Base-by-base conservation (phyloP, 92 coral and sea anemone genomes). In the Heteractis magnifica region DNA sequence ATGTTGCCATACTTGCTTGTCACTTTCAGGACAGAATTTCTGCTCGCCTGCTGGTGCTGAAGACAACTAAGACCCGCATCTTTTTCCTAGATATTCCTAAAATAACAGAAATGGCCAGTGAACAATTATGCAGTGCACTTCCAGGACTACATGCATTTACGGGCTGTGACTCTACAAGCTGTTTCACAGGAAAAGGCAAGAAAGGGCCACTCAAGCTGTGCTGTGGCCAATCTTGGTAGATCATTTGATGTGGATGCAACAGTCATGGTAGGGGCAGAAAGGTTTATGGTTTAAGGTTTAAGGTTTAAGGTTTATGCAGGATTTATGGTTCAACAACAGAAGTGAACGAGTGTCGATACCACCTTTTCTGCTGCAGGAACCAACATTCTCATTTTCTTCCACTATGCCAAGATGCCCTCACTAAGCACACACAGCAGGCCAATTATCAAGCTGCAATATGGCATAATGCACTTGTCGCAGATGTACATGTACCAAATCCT, bases 381-480 rank as follows among this genome's bases (percentile, higher is more conserved):
- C 82, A 80, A 7, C 8, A 53, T 18, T 74, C 76, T 65, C n/a
- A n/a, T n/a, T n/a, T n/a, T n/a, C 86, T 86, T 80, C 89, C 89
- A 58, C 90, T 84, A 77, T 87, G 84, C 50, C 90, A 87, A 52
- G 90, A 87, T 87, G 80, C 87, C 5, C 49, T 87, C 51, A 20
- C 48, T 51, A 81, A 82, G 51, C 87, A 87, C 83, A 83, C 79
- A 76, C 13, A 51, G 77, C 64, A 79, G 10, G 82, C 90, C 75
- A 82, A 87, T 83, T 87, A 82, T 84, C 90, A 87, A 82, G 89
- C 85, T 10, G n/a, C n/a, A n/a, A 65, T 86, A 60, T 86, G 89
- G 89, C 68, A 62, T 18, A 64, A 44, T 44, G 89, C 82, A 73
- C 89, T 81, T 71, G 89, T 59, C 58, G 78, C 83, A 80, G 65